These are phyloP conservation scores for Leptopilina clavipes DNA, from an alignment of 1,140 invertebrate genomes.

Conservation along the genomic window DNA sequence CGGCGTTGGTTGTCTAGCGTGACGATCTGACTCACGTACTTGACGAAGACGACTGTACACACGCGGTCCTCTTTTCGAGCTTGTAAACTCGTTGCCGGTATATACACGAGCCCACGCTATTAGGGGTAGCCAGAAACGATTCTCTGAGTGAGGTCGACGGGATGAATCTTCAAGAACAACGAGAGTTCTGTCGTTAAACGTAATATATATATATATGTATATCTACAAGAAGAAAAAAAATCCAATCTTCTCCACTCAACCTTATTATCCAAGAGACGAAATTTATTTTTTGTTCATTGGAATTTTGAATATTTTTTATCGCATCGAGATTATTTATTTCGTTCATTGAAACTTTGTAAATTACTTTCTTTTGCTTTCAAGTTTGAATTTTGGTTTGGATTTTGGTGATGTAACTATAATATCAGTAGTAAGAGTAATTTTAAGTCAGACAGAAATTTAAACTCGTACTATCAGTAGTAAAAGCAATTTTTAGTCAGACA, in stretches of 20 bases:
- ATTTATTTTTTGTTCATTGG: too few species aligned
- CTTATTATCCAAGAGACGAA: too few species aligned
- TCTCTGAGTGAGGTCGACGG: not conserved
- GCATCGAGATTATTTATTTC: too few species aligned
- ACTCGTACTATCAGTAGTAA: too few species aligned
- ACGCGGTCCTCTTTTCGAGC: conserved; percentile 37
- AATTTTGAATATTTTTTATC: too few species aligned
- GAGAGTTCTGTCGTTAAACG: conserved; percentile 9
- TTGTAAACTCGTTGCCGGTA: conserved; percentile 42
- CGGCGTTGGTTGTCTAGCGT: conserved; percentile 64
- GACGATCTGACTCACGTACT: conserved; percentile 64
- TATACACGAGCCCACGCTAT: conserved; percentile 37
- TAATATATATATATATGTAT: not conserved
- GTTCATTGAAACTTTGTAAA: too few species aligned
- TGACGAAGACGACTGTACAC: conserved; percentile 46
- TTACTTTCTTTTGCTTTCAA: too few species aligned
- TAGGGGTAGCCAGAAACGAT: conserved; percentile 41
- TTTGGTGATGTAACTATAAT: too few species aligned
- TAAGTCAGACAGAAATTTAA: too few species aligned
- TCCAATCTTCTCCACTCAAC: conserved; percentile 17
- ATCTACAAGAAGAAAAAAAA: not conserved
- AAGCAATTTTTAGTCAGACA: too few species aligned
- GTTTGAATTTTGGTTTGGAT: too few species aligned
- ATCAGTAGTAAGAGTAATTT: too few species aligned
- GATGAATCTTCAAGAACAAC: conserved; percentile 16